Base-by-base conservation (phyloP, 2,113 vertebrate genomes). In the Charadrius vociferus region DNA sequence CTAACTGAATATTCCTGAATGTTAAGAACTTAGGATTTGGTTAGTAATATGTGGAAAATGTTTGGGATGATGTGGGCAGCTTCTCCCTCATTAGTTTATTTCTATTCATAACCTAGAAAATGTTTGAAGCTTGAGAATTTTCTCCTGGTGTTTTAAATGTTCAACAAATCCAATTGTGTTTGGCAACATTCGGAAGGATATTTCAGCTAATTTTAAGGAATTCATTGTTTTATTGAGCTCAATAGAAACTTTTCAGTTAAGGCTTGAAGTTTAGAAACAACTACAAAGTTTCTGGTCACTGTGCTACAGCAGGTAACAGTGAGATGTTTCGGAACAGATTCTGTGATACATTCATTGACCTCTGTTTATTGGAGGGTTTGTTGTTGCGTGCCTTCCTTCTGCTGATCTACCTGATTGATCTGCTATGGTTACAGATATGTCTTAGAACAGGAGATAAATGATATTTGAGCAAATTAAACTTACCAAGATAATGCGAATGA, bases 121-220 rank as follows among this genome's bases (percentile, higher is more conserved):
- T 24, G 11, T 39, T 50, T 41, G 45, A 73, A 71, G 50, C 19
- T 23, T n/a, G 37, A 68, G 32, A 43, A 55, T 97, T 84, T 91
- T 83, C 63, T 61, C 3, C 6, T 39, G 72, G 49, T 30, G 7
- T 71, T 73, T 92, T 85, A 61, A 53, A 77, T 70, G 41, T 70
- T 84, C 62, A 81, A 22, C 59, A 95, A 70, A 92, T 81, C 55
- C 65, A 50, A 21, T 61, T 70, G 53, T 59, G 30, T 89, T 50
- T 87, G 75, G 29, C 24, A 61, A 27, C 19, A 34, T 37, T 90
- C 73, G 37, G 43, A 88, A 70, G 70, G 58, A 37, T 72, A 34
- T 91, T 96, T 94, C 49, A 81, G 55, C 22, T 88, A 53, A 74
- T 92, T 90, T 90, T 53, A 82, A 93, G 62, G 56, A 26, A 93